Evolutionary conservation across 2,797 vertebrate genomes (phyloP), one percentile per base, ranked within the genome.

Genomic region (Hephaestus fuliginosus): DNA sequence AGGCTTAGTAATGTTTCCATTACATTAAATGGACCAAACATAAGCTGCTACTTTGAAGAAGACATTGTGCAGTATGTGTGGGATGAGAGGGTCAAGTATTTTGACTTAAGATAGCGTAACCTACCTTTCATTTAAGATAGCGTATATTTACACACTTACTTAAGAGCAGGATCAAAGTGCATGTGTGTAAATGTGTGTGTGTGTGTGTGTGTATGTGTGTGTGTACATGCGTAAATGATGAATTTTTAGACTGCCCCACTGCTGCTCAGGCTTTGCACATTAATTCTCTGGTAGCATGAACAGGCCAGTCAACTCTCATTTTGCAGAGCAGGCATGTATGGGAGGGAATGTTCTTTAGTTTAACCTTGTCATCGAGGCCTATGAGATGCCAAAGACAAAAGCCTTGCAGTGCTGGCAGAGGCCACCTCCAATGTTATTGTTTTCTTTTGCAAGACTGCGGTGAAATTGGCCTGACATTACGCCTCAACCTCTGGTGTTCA

Each of bases 341-440:
- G 78, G 66, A 80, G 82, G 70, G 78, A 82, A 80, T 89, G 89
- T 93, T 92, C 87, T 91, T 90, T 84, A 84, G 83, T 93, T 93
- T 93, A 93, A 93, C 90, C 93, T 95, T 91, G 94, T 94, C 94
- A 93, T 88, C 77, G 71, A 88, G 84, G 81, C 90, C 84, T 88
- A 86, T 83, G 81, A 89, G 70, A 89, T 86, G 83, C 81, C 73
- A 88, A 82, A 91, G 87, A 88, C 84, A 76, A 88, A 85, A 88
- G 87, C 87, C 81, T 91, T 81, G 88, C 84, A 85, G 76, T 83
- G 79, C 61, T 86, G 76, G 87, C 86, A 86, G 70, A 41, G 86
- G 87, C 91, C 84, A 89, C 65, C 76, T 74, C 80, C 51, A 78
- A 53, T 70, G 74, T 86, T 92, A 83, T 86, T 89, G 85, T 90